phyloP scores from a whole-genome alignment of 2,888 invertebrate genomes.

The Galerucella nymphaeae region DNA sequence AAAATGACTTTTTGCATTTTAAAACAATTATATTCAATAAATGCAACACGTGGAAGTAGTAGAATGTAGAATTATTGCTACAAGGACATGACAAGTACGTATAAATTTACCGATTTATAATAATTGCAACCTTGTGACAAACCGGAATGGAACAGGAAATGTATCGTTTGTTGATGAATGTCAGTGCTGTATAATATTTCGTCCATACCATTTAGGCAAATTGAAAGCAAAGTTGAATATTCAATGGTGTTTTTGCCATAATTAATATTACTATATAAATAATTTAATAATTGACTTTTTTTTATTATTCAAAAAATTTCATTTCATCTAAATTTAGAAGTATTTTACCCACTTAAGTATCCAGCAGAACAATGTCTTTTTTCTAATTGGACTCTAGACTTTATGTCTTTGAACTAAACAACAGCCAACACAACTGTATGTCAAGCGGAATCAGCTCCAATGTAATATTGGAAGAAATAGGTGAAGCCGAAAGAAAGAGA shows the following conservation, averaged over 20 bases:
- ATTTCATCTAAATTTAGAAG: too few species aligned
- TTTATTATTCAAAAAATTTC: too few species aligned
- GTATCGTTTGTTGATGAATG: neutral
- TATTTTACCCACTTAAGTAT: too few species aligned
- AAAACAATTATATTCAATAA: neutral
- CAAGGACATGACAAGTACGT: neutral
- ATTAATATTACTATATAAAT: too few species aligned
- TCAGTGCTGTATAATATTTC: neutral
- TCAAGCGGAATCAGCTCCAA: too few species aligned
- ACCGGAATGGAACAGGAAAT: neutral
- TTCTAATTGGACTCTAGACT: too few species aligned
- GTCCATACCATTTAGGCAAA: neutral
- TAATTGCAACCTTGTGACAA: neutral
- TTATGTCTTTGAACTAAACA: too few species aligned
- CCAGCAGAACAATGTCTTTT: too few species aligned
- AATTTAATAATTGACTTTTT: too few species aligned
- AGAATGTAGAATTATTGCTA: slow-evolving; percentile 8
- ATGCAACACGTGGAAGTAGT: neutral
- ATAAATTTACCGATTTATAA: neutral
- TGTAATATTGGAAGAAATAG: too few species aligned
- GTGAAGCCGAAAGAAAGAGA: too few species aligned
- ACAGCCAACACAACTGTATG: too few species aligned
- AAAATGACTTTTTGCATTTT: neutral
- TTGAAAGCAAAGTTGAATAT: neutral
- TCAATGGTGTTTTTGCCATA: neutral